Conservation (phyloP, 2,113 vertebrate genomes). For the Muntiacus muntjak region DNA sequence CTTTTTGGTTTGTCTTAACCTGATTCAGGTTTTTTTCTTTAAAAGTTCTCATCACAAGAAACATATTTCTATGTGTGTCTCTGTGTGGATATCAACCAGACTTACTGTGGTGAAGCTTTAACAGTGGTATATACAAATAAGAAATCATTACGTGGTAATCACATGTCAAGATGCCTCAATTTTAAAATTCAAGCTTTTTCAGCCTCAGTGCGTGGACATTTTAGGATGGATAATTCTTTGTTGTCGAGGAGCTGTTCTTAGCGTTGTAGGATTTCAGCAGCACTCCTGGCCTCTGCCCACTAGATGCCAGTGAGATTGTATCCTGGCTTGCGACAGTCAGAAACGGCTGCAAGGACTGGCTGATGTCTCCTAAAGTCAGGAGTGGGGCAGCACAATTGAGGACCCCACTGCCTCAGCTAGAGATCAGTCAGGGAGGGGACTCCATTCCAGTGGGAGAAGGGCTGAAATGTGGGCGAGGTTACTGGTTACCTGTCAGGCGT, state of each 20-base stretch:
- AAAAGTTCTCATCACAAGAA: neutral
- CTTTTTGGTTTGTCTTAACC: neutral
- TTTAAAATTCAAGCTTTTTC: neutral
- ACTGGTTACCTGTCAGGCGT: neutral
- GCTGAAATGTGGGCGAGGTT: no score
- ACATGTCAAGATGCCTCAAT: neutral
- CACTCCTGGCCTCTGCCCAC: neutral
- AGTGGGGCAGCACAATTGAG: neutral
- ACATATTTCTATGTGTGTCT: neutral
- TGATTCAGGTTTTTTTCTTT: neutral
- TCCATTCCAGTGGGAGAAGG: neutral
- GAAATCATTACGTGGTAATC: neutral
- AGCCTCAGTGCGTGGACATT: neutral
- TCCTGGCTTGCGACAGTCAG: neutral
- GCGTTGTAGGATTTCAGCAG: neutral
- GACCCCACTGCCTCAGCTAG: neutral
- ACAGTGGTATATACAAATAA: neutral
- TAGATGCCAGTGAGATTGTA: neutral
- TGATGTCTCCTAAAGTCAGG: neutral
- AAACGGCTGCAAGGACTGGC: neutral
- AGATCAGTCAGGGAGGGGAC: neutral
- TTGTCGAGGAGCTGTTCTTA: neutral
- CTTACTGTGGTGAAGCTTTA: neutral
- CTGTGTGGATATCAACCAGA: neutral
- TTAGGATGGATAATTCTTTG: neutral